A percentile compares a stretch with the other conserved stretches of the same genome.
Evolutionary conservation across 1,140 invertebrate genomes (phyloP).

Genomic region (Piezodorus guildinii): DNA sequence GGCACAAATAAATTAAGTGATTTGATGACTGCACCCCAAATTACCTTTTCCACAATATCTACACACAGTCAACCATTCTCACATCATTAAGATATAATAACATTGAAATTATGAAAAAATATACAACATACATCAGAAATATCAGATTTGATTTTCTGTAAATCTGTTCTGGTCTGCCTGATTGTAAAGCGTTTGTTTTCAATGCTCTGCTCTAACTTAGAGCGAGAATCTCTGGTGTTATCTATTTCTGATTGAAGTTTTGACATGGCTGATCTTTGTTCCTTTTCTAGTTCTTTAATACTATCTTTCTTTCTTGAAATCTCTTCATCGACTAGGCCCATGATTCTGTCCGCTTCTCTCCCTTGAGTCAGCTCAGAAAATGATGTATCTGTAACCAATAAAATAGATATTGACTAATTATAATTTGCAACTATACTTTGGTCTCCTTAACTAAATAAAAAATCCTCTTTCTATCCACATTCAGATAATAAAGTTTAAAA

Average conservation of each 20-base stretch:
- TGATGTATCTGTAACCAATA: slow-evolving; percentile 10
- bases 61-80: too few species aligned
- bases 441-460: too few species aligned
- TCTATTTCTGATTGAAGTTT: slow-evolving; percentile 38
- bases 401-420: too few species aligned
- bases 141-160: slow-evolving; percentile 29
- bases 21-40: too few species aligned
- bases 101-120: slow-evolving; percentile 12
- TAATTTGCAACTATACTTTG: too few species aligned
- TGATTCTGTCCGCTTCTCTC: slow-evolving; percentile 11
- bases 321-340: background rate
- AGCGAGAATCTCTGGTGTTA: slow-evolving; percentile 34
- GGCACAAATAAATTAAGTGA: too few species aligned
- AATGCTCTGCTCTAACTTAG: slow-evolving; percentile 37
- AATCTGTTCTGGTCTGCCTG: slow-evolving; percentile 36
- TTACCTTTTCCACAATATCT: too few species aligned
- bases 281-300: slow-evolving; percentile 21
- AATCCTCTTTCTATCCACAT: too few species aligned
- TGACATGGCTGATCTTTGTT: slow-evolving; percentile 32
- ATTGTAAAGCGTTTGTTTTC: slow-evolving; percentile 34
- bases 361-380: slow-evolving; percentile 15
- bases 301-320: slow-evolving; percentile 14
- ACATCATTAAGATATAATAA: background rate
- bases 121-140: slow-evolving; percentile 28
- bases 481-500: too few species aligned